Conservation (phyloP, 2,888 invertebrate species). For the Habroteleia sp. region DNA sequence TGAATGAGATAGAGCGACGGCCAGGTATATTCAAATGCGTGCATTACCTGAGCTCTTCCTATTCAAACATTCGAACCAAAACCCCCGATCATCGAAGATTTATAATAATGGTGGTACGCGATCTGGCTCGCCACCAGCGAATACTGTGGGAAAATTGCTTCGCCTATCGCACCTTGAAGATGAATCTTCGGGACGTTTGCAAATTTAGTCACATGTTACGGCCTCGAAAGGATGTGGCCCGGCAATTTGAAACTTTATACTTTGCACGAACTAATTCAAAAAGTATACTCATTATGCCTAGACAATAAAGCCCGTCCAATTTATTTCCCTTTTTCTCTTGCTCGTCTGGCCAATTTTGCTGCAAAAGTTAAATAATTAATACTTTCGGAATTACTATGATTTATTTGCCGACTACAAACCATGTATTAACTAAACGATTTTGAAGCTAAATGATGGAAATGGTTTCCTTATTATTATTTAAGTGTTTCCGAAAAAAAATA, state of each 20-base stretch:
- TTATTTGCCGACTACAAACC: slow-evolving; percentile 15
- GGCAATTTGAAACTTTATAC: slow-evolving; percentile 9
- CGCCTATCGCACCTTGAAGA: slow-evolving; percentile 71
- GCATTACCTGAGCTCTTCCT: slow-evolving; percentile 80
- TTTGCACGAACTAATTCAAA: neutral
- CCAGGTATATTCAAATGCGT: slow-evolving; percentile 80
- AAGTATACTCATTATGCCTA: slow-evolving; percentile 24
- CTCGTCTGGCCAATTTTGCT: neutral
- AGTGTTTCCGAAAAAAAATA: slow-evolving; percentile 31
- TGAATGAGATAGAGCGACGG: slow-evolving; percentile 60
- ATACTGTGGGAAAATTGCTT: slow-evolving; percentile 76
- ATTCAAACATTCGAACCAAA: slow-evolving; percentile 77
- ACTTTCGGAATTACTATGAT: slow-evolving; percentile 17
- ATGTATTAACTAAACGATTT: slow-evolving; percentile 13
- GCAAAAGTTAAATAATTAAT: slow-evolving; percentile 26
- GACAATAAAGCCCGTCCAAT: slow-evolving; percentile 20
- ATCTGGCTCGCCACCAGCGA: slow-evolving; percentile 74
- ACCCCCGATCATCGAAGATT: slow-evolving; percentile 79
- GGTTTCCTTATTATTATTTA: slow-evolving; percentile 3
- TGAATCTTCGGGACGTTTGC: slow-evolving; percentile 15
- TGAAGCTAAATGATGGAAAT: neutral
- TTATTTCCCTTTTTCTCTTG: slow-evolving; percentile 11
- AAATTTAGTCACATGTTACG: slow-evolving; percentile 10
- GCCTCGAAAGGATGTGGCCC: neutral
- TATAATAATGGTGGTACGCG: slow-evolving; percentile 76